Base-by-base conservation (phyloP, 1,140 invertebrate genomes). In the Caenorhabditis remanei region DNA sequence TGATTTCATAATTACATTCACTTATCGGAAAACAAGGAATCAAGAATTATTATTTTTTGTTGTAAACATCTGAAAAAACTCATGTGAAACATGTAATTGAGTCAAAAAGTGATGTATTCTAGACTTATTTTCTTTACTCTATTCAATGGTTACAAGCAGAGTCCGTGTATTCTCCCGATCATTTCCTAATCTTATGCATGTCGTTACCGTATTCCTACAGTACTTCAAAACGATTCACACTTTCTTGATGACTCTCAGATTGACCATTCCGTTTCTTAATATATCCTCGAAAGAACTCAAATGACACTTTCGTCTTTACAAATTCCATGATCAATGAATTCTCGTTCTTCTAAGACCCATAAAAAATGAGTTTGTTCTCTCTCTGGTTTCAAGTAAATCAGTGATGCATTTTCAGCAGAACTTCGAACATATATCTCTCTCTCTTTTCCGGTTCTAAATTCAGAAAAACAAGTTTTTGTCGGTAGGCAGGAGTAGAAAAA, bases 1-100 rank as follows among this genome's bases (percentile, higher is more conserved):
- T 63, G 61, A 63, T 63, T 63, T 63, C 61, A 63, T 63, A 13
- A 40, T n/a, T 58, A n/a, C 11, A 16, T 53, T 58, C 56, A 63
- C 13, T 63, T 63, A 9, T 32, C 8, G 32, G 32, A 32, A 32
- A 32, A 32, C 32, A 32, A 32, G 32, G 32, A 19, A 7, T 63
- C 61, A 63, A 63, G 32, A 24, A 63, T 63, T 58, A 58, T 19
- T 14, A 58, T 58, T 58, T n/a, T 58, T n/a, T 58, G 11, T 19
- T 19, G n/a, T 16, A 58, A 58, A 58, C 55, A 58, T 3, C 13
- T 53, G 50, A 13, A 13, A 13, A 9, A 9, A 53, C 50, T 16
- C 50, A 32, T 32, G 6, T 19, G 19, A 58, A 58, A 58, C 14
- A 58, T n/a, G 19, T 58, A 19, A 58, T 58, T 58, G 55, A 58